Conservation (phyloP, 2,888 invertebrate genomes). For the Drosophila paranaensis region DNA sequence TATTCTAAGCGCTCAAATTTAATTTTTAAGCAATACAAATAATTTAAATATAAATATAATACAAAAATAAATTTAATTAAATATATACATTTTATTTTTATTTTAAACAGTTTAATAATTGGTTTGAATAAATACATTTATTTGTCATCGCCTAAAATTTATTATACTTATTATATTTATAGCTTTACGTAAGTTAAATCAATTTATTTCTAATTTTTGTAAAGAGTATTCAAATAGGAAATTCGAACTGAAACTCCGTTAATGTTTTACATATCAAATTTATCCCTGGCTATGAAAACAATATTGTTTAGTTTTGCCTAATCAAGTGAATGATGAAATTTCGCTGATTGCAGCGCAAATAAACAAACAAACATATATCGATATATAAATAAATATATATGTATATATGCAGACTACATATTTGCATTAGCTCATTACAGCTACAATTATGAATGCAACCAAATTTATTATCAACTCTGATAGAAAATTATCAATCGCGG, state of each 20-base stretch:
- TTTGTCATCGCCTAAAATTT: too few species aligned
- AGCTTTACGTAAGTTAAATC: too few species aligned
- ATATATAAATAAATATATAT: neutral
- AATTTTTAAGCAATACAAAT: too few species aligned
- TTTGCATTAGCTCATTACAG: conserved; percentile 36
- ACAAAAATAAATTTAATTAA: too few species aligned
- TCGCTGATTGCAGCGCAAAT: conserved; percentile 23
- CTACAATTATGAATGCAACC: conserved; percentile 12
- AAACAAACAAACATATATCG: conserved; percentile 2
- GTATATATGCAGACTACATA: conserved; percentile 10
- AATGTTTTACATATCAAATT: neutral
- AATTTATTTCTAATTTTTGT: too few species aligned
- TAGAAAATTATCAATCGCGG: conserved; percentile 17
- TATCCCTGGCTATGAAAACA: neutral
- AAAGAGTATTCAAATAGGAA: neutral
- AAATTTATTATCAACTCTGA: conserved; percentile 8
- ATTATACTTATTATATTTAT: too few species aligned
- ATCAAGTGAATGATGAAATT: conserved; percentile 13
- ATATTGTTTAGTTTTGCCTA: conserved; percentile 2
- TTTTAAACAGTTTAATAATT: too few species aligned
- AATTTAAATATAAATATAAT: too few species aligned
- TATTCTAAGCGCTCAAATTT: too few species aligned
- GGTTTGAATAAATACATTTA: too few species aligned
- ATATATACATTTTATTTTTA: too few species aligned
- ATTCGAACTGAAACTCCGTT: neutral